These are phyloP conservation scores for Sminthurides aquaticus DNA, from an alignment of 2,888 invertebrate genomes.

Conservation along the genomic window DNA sequence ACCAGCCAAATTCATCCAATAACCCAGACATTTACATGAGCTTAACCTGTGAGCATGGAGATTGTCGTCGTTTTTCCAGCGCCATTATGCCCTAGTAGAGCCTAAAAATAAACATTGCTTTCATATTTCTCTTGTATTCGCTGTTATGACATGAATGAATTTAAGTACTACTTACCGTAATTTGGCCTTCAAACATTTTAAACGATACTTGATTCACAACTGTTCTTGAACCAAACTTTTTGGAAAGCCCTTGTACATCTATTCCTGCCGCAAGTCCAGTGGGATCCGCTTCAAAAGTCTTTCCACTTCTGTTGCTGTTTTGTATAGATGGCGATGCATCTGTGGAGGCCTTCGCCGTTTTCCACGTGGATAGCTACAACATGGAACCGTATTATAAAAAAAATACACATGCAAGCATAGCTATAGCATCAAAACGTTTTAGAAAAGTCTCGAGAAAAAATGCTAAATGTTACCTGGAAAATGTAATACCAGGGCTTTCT, in stretches of 20 bases:
- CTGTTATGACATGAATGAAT: no score
- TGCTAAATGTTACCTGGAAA: conserved; percentile 53
- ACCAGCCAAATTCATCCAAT: no score
- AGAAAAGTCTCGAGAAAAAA: no score
- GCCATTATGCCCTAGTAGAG: conserved; percentile 78
- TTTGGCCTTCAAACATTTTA: conserved; percentile 72
- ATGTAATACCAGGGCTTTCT: conserved; percentile 60
- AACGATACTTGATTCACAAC: conserved; percentile 61
- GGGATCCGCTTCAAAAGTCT: conserved; percentile 47
- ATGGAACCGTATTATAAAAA: no score
- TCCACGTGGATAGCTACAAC: no score
- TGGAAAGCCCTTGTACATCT: conserved; percentile 45
- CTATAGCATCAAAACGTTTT: no score
- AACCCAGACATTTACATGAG: background rate
- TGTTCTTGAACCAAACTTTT: conserved; percentile 45
- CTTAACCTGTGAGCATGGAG: conserved; percentile 59
- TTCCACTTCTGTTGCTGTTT: background rate
- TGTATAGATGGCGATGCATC: no score
- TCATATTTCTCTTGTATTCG: no score
- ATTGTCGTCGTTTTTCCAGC: conserved; percentile 78
- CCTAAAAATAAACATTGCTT: no score
- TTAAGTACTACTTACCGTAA: conserved; percentile 56
- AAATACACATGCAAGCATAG: no score
- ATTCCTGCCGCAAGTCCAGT: conserved; percentile 47
- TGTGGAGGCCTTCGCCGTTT: no score